Evolutionary conservation across 2,888 invertebrate species (phyloP), one percentile per base, ranked within the genome.

Genomic region (Lithophane semibrunnea): DNA sequence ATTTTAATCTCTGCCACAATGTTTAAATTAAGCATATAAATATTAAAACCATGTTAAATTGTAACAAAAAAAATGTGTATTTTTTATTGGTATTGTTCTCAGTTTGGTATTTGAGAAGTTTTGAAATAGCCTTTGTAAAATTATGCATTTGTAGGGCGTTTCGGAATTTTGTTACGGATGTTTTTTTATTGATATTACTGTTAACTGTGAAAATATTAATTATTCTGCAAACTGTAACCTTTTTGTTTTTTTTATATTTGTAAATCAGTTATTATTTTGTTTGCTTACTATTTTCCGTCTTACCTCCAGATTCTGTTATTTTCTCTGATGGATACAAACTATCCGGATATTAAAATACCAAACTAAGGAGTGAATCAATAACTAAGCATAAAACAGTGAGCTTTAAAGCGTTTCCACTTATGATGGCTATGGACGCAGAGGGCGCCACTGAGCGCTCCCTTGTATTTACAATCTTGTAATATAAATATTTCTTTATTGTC

Each of bases 361-460:
- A 84, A 84, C 77, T 80, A 60, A 67, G 71, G 86, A 56, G 60
- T 56, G 9, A 47, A 44, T 52, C 24, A 76, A 79, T 60, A 52
- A 60, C 13, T 74, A 73, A 63, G n/a, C 58, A 69, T 86, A 81
- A 80, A 75, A 80, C 60, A 52, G 71, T 83, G 88, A 88, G 88
- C 88, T 88, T 88, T 88, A 88, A 73, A 83, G 87, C 88, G 87
- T 80, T 85, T 86, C 52, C 80, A 84, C 88, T 87, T 88, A 87
- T 88, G 87, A 88, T 71, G 78, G 79, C 84, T 85, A 71, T 54
- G 86, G 76, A 75, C 66, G 79, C 84, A 82, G 75, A 79, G 66
- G 78, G 75, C 81, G 84, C 77, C 75, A 85, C 80, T 69, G 76
- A 12, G 77, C 78, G 74, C 63, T 42, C 37, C 65, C 68, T 74